Evolutionary conservation across 2,113 vertebrate species (phyloP), one percentile per base, ranked within the genome.

Genomic region (Malurus melanocephalus): DNA sequence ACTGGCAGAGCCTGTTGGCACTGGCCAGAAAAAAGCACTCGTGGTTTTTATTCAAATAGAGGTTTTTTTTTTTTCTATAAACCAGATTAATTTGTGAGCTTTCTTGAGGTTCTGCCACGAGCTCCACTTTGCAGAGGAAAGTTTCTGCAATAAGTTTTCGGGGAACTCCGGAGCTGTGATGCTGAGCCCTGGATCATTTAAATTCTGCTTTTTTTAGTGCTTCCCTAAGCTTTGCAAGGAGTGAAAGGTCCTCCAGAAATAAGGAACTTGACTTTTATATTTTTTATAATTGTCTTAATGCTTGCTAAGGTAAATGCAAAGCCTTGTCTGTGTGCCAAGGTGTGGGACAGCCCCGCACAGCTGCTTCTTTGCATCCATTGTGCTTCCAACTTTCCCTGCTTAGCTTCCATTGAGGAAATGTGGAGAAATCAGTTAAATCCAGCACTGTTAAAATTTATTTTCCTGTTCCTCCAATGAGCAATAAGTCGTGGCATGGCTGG

Each of bases 401-500:
- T 43, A 85, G 7, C 67, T 55, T 67, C 81, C 48, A 42, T 46
- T 0, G 10, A 67, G 62, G 40, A 90, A 85, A 68, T 0, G 2
- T 0, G 0, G 52, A 55, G 49, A 68, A 80, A 83, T 43, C 26
- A 22, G 6, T 79, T 32, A 27, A 56, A 73, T 27, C 72, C 60
- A 23, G 21, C 24, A 8, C 42, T 0, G 2, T 11, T 76, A 22
- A 8, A 14, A 27, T 55, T 24, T 43, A 13, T 68, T 72, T 55
- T 20, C 23, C 17, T 1, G 15, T 1, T 3, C 23, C 40, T 85
- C 26, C 55, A 17, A 51, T 30, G 21, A 45, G 53, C 42, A 18
- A 0, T 12, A 40, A 67, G 32, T 42, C 0, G 1, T 1, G 10
- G 67, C 1, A 0, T 18, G 16, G 64, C 46, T 48, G 62, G 49